Evolutionary conservation across 2,888 invertebrate species (phyloP).

Genomic region (Ochropleura plecta): DNA sequence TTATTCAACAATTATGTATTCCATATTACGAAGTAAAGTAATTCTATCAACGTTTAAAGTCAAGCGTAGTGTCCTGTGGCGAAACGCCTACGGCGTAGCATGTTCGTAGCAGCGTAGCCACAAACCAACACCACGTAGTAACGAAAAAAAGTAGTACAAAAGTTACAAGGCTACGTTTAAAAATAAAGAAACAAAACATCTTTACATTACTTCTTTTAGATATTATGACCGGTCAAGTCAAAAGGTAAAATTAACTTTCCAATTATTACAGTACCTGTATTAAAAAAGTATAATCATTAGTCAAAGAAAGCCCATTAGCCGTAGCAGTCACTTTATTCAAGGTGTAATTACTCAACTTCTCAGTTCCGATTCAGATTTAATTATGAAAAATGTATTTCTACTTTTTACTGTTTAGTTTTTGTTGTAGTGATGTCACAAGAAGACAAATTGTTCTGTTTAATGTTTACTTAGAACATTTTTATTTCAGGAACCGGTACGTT

Average conservation of each 20-base stretch:
- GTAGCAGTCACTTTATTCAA: conserved; percentile 67
- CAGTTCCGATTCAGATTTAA: conserved; percentile 72
- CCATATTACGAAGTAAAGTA: background rate
- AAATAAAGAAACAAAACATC: conserved; percentile 20
- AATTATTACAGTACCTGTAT: conserved; percentile 51
- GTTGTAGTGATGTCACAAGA: conserved; percentile 45
- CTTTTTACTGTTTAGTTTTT: conserved; percentile 46
- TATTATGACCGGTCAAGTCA: conserved; percentile 34
- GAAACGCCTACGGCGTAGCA: conserved; percentile 63
- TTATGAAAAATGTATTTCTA: conserved; percentile 74
- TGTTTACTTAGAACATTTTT: conserved; percentile 12
- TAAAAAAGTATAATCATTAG: conserved; percentile 76
- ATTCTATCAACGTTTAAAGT: conserved; percentile 3
- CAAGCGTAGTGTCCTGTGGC: conserved; percentile 48
- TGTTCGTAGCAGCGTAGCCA: conserved; percentile 38
- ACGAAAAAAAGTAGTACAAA: background rate
- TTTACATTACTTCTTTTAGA: conserved; percentile 2
- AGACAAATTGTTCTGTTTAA: conserved; percentile 38
- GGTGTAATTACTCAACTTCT: conserved; percentile 73
- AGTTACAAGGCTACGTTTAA: conserved; percentile 4
- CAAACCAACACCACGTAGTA: background rate
- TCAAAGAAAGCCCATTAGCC: conserved; percentile 78
- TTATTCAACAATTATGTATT: background rate
- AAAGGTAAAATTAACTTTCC: conserved; percentile 57
- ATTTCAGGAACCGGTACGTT: conserved; percentile 8